These are phyloP conservation scores for Nipponacmea schrenckii DNA, from an alignment of 2,888 invertebrate genomes.

Conservation along the genomic window DNA sequence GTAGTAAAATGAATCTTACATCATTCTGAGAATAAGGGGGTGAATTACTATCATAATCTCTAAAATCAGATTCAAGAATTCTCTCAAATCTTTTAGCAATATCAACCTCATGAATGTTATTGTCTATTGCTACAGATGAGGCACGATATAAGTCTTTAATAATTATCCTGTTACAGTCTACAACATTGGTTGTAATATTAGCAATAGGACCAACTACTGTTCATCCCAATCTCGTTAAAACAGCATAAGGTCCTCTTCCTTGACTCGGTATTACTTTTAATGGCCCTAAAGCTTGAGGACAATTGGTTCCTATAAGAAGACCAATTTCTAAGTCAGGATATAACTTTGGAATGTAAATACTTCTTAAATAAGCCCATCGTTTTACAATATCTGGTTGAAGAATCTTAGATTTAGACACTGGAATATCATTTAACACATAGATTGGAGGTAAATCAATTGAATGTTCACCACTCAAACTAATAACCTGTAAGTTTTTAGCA, in stretches of 20 bases:
- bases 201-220: background rate
- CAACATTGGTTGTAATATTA: background rate
- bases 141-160: background rate
- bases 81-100: background rate
- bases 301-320: background rate
- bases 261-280: background rate
- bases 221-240: background rate
- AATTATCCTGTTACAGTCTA: background rate
- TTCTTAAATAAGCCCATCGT: background rate
- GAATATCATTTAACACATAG: background rate
- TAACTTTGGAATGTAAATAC: background rate
- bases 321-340: too few species aligned
- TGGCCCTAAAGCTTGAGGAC: background rate
- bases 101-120: background rate
- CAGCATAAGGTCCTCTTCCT: constrained; percentile 1
- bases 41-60: background rate
- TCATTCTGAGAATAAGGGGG: constrained; percentile 17
- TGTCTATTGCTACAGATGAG: background rate
- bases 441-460: background rate
- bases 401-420: background rate
- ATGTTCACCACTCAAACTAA: background rate
- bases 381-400: background rate
- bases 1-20: constrained; percentile 1
- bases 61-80: background rate
- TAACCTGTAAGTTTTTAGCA: background rate